phyloP scores from a whole-genome alignment of 1,140 invertebrate species.

The Harlomillsia oculata region DNA sequence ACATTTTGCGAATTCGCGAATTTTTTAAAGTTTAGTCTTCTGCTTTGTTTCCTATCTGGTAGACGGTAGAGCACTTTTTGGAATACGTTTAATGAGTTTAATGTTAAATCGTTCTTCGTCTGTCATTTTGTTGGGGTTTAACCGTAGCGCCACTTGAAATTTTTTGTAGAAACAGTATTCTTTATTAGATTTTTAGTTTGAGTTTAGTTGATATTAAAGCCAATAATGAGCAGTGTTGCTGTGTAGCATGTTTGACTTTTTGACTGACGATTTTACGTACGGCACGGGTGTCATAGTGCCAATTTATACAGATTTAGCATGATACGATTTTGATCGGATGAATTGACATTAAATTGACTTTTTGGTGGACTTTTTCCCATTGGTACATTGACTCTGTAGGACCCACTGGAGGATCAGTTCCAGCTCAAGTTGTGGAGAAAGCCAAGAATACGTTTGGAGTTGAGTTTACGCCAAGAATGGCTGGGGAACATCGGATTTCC shows the following conservation, averaged over 20 bases:
- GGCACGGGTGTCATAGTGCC: conserved; percentile 9
- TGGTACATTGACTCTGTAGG: conserved; percentile 53
- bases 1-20: neutral
- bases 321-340: conserved; percentile 1
- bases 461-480: conserved; percentile 72
- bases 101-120: no score
- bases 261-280: conserved; percentile 22
- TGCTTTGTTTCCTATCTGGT: neutral
- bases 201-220: no score
- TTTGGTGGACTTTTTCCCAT: conserved; percentile 17
- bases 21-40: neutral
- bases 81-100: no score
- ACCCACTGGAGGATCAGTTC: conserved; percentile 74
- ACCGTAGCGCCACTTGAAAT: no score
- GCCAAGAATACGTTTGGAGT: conserved; percentile 61
- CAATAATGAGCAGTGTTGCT: no score
- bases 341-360: no score
- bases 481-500: conserved; percentile 82
- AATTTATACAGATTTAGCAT: neutral
- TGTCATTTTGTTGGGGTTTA: no score
- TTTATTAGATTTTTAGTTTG: no score
- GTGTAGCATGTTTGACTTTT: no score
- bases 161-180: no score
- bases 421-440: conserved; percentile 72
- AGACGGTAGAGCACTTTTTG: neutral